Base-by-base conservation (phyloP, 2,888 invertebrate genomes). In the Monopis laevigella region DNA sequence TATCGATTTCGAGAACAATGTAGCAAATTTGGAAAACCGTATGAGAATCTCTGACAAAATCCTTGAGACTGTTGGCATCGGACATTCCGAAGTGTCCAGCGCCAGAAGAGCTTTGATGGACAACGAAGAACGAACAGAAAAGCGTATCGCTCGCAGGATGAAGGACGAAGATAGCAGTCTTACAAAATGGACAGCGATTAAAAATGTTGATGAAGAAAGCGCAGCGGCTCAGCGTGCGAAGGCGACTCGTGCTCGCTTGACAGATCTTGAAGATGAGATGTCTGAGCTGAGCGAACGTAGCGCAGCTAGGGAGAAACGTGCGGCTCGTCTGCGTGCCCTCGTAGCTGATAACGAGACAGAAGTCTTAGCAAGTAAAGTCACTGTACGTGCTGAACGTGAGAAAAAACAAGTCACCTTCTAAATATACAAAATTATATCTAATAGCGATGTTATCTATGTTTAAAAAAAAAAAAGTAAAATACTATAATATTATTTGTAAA, bases 261-360 rank as follows among this genome's bases (percentile, higher is more conserved):
- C 82, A 26, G 90, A 90, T 54, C 71, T 92, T 30, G 90, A 91
- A 55, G 86, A 86, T 39, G 91, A 92, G 64, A 89, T 90, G 87
- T 83, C 86, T 29, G 88, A 87, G 50, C 67, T 90, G 44, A 85
- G 78, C 12, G 88, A 89, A 55, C 84, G 86, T 54, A 86, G 84
- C 53, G 86, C 86, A 1, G 85, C 85, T 13, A 83, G 90, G 47
- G 90, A 91, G 57, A 85, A 86, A 45, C 84, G 90, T 34, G 85
- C 87, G 2, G 88, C 88, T 1, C 85, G 88, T 40, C 82, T 91
- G 19, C 82, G 87, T 41, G 87, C 88, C 1, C 62, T 91, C 17
- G 85, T 90, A 12, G 88, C 86, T 39, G 90, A 85, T 51, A 66
- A 70, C 4, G 86, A 86, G 42, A 58, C 54, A 6, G 47, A 39